These are phyloP conservation scores for Tiphia femorata DNA, from an alignment of 2,888 invertebrate genomes.

Conservation along the genomic window DNA sequence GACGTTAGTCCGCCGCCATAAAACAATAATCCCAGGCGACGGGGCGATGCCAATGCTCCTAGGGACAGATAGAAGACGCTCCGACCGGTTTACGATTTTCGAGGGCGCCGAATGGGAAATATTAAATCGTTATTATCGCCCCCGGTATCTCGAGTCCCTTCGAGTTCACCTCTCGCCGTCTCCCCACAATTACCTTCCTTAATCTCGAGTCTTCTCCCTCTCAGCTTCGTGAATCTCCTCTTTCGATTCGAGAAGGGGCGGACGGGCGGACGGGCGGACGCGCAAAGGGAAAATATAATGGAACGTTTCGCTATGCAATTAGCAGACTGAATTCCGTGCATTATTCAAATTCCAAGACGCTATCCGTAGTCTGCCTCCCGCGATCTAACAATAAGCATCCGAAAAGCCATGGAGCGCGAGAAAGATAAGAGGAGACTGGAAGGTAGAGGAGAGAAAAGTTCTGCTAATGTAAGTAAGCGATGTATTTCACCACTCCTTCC, in stretches of 20 bases:
- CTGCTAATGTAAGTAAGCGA: neutral
- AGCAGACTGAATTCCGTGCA: neutral
- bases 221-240: too few relatives aligned
- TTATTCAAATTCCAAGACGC: neutral
- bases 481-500: neutral
- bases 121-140: neutral
- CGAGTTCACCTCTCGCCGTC: neutral
- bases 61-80: neutral
- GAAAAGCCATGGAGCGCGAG: too few relatives aligned
- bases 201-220: neutral
- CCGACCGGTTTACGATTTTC: neutral
- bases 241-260: too few relatives aligned
- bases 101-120: neutral
- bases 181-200: neutral
- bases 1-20: neutral
- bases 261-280: too few relatives aligned
- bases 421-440: neutral
- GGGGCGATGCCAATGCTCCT: neutral
- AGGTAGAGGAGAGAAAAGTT: neutral
- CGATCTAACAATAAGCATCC: too few relatives aligned
- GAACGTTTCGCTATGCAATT: too few relatives aligned
- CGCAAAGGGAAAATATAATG: too few relatives aligned
- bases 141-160: too few relatives aligned
- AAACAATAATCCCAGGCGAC: constrained; percentile 1
- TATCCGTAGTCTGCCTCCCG: too few relatives aligned